A percentile compares a stretch with the other conserved stretches of the same genome.
These are phyloP conservation scores for Listronotus bonariensis DNA, from an alignment of 1,140 invertebrate species.

Conservation along the genomic window DNA sequence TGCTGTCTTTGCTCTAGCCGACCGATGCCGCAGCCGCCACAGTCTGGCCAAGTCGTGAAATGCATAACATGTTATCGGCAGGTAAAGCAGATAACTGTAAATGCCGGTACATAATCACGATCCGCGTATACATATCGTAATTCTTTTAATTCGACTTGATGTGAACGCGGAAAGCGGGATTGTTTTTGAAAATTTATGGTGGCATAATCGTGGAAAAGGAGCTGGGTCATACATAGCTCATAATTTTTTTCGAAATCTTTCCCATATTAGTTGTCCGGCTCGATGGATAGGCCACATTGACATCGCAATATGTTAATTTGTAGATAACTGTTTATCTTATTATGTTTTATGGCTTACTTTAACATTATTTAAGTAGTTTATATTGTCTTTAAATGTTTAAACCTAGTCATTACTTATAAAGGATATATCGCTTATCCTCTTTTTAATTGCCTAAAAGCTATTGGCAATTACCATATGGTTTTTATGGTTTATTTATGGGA, in stretches of 20 bases:
- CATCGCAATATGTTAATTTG: too few relatives aligned
- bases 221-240: neutral
- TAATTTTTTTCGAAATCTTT: neutral
- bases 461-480: too few relatives aligned
- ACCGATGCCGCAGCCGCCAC: neutral
- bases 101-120: slow-evolving; percentile 41
- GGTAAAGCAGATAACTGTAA: slow-evolving; percentile 40
- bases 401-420: too few relatives aligned
- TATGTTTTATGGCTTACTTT: too few relatives aligned
- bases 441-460: too few relatives aligned
- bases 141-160: slow-evolving; percentile 38
- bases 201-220: slow-evolving; percentile 22
- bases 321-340: too few relatives aligned
- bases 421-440: too few relatives aligned
- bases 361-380: too few relatives aligned
- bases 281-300: too few relatives aligned
- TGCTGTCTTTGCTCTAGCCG: slow-evolving; percentile 5
- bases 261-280: too few relatives aligned
- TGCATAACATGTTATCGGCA: slow-evolving; percentile 39
- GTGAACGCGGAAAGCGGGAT: slow-evolving; percentile 36
- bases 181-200: slow-evolving; percentile 34
- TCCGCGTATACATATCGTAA: slow-evolving; percentile 37
- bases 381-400: too few relatives aligned
- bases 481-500: too few relatives aligned
- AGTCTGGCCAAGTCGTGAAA: slow-evolving; percentile 32